Base-by-base conservation (phyloP, 2,888 invertebrate species). In the Cenopis cana region DNA sequence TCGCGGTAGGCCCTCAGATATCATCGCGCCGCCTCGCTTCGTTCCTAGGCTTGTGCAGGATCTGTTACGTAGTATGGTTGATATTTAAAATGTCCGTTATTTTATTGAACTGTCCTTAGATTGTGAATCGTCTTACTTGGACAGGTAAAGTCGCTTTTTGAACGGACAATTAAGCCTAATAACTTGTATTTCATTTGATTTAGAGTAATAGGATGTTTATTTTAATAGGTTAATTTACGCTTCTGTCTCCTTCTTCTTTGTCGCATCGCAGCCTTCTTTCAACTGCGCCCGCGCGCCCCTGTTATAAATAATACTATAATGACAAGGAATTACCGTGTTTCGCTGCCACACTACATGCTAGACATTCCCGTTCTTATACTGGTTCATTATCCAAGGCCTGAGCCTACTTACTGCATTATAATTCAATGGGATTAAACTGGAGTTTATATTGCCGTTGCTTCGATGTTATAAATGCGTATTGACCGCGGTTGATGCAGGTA, bases 231-330 rank as follows among this genome's bases (percentile, higher is more conserved):
- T 10, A 1, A 68, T 54, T 68, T 72, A 62, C 76, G 67, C 67
- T 70, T 79, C 73, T 81, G 72, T 77, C 76, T 75, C 73, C 71
- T 73, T 76, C 83, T 83, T 85, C 78, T 84, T 82, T 67, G 69
- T 76, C 74, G 4, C 70, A 73, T 76, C 76, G 80, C 84, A 77
- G 79, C 80, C 79, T 81, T 79, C 83, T 81, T 79, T 80, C 80
- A 75, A 75, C 75, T 82, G 85, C 84, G 85, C 84, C 78, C 76
- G 83, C 78, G 79, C 74, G 76, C 82, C 83, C 83, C 77, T 86
- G 87, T 88, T 93, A 92, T 92, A 91, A 93, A 91, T 93, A 92
- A 91, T 89, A 85, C 85, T 78, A 83, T 93, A 93, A 93, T 92
- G 92, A 92, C 92, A 91, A 92, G 90, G 87, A 90, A 91, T 92